phyloP scores from a whole-genome alignment of 2,888 invertebrate species.

The Pseudococcus jackbeardsleyi region DNA sequence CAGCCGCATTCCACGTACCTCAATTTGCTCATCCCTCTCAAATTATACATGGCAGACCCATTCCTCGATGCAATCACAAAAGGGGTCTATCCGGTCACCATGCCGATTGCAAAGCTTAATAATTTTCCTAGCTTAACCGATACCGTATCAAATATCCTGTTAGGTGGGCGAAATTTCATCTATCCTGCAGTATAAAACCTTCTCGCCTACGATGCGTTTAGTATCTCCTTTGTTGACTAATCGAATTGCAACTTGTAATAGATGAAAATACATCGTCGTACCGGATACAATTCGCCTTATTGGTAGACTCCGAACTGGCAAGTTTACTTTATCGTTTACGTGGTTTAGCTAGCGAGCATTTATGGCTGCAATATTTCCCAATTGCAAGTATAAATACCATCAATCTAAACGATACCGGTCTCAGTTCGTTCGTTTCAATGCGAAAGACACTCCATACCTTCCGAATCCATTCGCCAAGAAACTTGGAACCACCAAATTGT shows the following conservation, averaged over 20 bases:
- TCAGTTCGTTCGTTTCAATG: not conserved
- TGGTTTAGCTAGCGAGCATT: not conserved
- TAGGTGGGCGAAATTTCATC: not conserved
- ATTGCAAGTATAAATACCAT: not conserved
- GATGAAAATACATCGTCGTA: not conserved
- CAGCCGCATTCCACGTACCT: not conserved
- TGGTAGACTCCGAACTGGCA: not conserved
- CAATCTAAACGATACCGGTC: not conserved
- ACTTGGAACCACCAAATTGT: not conserved
- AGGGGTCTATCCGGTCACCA: not conserved
- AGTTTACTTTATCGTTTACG: slow-evolving; percentile 9
- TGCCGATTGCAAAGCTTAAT: not conserved
- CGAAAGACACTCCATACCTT: not conserved
- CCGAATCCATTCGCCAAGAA: not conserved
- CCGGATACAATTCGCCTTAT: not conserved
- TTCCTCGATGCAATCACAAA: not conserved
- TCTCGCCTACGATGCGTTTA: too few relatives aligned
- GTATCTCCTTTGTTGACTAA: not conserved
- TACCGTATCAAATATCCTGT: not conserved
- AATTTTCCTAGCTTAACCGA: slow-evolving; percentile 17
- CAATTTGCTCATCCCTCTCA: not conserved
- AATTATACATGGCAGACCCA: not conserved
- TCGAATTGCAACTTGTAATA: slow-evolving; percentile 26
- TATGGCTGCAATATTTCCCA: slow-evolving; percentile 1
- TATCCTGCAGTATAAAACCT: not conserved